Base-by-base conservation (phyloP, 2,888 invertebrate genomes). In the Lasioglossum pauxillum region DNA sequence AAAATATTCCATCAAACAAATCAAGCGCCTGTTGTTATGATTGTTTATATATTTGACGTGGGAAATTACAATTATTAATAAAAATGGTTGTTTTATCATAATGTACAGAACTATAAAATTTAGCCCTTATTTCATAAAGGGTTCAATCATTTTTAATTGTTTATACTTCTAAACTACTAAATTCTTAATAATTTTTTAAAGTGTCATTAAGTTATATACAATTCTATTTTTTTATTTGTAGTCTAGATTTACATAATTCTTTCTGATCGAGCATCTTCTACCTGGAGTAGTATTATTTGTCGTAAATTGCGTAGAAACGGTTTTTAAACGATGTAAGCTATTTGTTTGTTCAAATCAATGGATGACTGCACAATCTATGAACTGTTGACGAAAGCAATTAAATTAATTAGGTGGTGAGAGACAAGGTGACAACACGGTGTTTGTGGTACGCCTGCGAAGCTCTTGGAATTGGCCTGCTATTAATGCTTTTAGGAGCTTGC, bases 361-460 rank as follows among this genome's bases (percentile, higher is more conserved):
- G 57, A 57, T 57, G 57, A 57, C 57, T n/a, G n/a, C n/a, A 53
- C 57, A 57, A 57, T 69, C 84, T 88, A 89, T 89, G 82, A 86
- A 81, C 80, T 80, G 75, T 89, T 91, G 91, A 91, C 82, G 71
- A 82, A 78, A 83, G 76, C 75, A 83, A 91, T 91, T 91, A 87
- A 89, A 89, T 92, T 81, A 84, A 93, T 89, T 96, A 97, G 96
- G 98, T 98, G 95, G 98, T 98, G 93, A 96, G 97, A 86, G 98
- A 98, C 84, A 98, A 98, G 96, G 98, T 98, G 96, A 98, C 98
- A 92, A 97, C 98, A 73, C 96, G 97, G 94, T 99, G 98, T 95
- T 96, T 99, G 89, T 99, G 99, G 98, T 98, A 98, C 95, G 99
- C 99, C 49, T 99, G 99, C 95, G 97, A 98, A 91, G 99, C 99